Conservation (phyloP, 2,797 vertebrate species). For the Esox masquinongy region DNA sequence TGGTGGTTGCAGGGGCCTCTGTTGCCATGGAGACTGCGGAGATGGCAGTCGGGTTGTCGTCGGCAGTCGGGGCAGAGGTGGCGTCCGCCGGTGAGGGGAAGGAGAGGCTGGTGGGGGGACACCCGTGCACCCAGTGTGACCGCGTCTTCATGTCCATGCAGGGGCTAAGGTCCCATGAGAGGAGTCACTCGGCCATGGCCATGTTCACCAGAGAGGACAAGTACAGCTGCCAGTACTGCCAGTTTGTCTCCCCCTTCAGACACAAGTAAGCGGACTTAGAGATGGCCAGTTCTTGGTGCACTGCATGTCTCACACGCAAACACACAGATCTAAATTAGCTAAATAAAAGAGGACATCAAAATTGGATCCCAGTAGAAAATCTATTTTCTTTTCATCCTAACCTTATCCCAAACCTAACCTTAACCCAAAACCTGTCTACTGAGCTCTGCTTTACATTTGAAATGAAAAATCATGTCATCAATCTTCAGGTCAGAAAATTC, state of each 20-base stretch:
- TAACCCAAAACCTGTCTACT: not conserved
- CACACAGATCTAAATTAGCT: not conserved
- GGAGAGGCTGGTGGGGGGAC: constrained; percentile 82
- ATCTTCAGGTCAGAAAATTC: no score
- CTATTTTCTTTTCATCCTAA: no score
- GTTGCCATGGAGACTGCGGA: constrained; percentile 44
- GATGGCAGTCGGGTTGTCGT: constrained; percentile 42
- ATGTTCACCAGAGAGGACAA: constrained; percentile 93
- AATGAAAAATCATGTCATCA: no score
- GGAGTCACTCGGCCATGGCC: constrained; percentile 94
- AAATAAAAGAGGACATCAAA: no score
- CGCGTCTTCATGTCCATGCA: constrained; percentile 99
- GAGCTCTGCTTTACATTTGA: not conserved
- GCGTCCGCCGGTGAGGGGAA: constrained; percentile 77
- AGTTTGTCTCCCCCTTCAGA: constrained; percentile 97
- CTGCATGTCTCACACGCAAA: not conserved
- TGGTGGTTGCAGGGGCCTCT: constrained; percentile 15
- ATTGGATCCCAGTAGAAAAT: no score
- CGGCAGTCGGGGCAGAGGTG: constrained; percentile 65
- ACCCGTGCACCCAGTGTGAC: constrained; percentile 94
- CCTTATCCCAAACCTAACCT: no score
- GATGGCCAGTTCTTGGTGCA: not conserved
- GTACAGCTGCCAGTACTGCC: constrained; percentile 98
- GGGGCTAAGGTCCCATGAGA: constrained; percentile 97
- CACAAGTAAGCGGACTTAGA: constrained; percentile 88